These are phyloP conservation scores for Philaethria dido DNA, from an alignment of 2,888 invertebrate genomes.

Conservation along the genomic window DNA sequence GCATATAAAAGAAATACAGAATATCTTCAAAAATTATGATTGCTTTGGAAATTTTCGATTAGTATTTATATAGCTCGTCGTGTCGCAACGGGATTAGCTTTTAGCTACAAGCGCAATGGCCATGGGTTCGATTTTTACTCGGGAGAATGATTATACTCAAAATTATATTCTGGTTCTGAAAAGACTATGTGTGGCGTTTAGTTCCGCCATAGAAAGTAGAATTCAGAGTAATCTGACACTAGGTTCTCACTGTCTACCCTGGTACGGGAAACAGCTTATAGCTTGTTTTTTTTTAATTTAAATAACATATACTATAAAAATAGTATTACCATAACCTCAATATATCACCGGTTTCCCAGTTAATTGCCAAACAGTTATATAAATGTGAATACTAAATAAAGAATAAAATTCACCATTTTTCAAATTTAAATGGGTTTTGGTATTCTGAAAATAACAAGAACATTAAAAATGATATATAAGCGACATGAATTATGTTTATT, in stretches of 20 bases:
- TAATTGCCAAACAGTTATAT: slow-evolving; percentile 22
- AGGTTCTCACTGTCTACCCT: too few species aligned
- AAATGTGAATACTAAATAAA: slow-evolving; percentile 21
- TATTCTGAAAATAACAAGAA: slow-evolving; percentile 31
- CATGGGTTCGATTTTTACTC: too few species aligned
- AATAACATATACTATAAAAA: slow-evolving; percentile 9
- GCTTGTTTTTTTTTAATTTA: too few species aligned
- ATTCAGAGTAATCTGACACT: too few species aligned
- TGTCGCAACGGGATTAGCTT: too few species aligned
- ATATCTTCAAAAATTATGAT: not conserved
- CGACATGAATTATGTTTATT: slow-evolving; percentile 29
- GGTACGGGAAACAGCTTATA: too few species aligned
- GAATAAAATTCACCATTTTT: slow-evolving; percentile 30
- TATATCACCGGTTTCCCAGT: slow-evolving; percentile 8
- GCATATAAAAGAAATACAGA: not conserved
- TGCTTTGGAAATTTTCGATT: not conserved
- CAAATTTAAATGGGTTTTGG: slow-evolving; percentile 28
- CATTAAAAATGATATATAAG: slow-evolving; percentile 33
- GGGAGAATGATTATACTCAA: too few species aligned
- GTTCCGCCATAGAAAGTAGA: too few species aligned
- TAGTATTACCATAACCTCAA: slow-evolving; percentile 6
- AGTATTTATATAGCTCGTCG: too few species aligned
- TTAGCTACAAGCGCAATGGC: too few species aligned
- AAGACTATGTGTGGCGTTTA: too few species aligned
- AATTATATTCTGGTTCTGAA: too few species aligned